Evolutionary conservation across 2,113 vertebrate genomes (phyloP).

Genomic region (Erythrocercus mccallii): DNA sequence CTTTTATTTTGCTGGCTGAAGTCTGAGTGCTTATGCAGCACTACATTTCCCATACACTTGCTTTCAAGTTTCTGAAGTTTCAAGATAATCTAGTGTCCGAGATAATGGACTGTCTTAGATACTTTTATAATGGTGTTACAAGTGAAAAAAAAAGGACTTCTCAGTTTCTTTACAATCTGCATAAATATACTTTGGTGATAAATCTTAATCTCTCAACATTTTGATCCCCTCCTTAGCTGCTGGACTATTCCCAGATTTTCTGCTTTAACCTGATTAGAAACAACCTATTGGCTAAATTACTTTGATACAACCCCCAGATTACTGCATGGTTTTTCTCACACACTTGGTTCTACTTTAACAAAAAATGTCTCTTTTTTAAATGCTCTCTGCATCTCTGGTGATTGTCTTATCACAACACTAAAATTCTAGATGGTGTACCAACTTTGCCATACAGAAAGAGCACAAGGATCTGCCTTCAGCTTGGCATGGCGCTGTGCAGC

Average conservation of each 20-base stretch:
- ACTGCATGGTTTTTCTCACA: neutral
- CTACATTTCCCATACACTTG: conserved; percentile 8
- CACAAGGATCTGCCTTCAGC: neutral
- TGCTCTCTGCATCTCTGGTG: neutral
- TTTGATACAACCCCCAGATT: neutral
- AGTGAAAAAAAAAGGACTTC: neutral
- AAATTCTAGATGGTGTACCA: neutral
- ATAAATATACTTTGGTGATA: conserved; percentile 1
- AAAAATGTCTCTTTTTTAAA: neutral
- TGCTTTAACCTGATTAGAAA: neutral
- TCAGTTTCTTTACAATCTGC: conserved; percentile 2
- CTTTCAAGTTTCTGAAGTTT: conserved; percentile 59
- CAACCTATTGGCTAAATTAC: neutral
- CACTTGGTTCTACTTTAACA: neutral
- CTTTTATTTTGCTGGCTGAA: conserved; percentile 60
- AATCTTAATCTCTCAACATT: neutral
- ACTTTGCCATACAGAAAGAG: neutral
- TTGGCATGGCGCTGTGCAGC: accelerated
- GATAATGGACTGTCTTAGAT: conserved; percentile 33
- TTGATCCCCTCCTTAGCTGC: neutral
- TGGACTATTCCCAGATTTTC: neutral
- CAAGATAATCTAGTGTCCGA: conserved; percentile 20
- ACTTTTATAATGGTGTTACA: neutral
- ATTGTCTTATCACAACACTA: neutral
- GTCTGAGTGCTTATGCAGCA: conserved; percentile 38